A percentile compares a stretch with the other conserved stretches of the same genome.
phyloP scores from a whole-genome alignment of 2,888 invertebrate genomes.

The Eucriotettix oculatus region DNA sequence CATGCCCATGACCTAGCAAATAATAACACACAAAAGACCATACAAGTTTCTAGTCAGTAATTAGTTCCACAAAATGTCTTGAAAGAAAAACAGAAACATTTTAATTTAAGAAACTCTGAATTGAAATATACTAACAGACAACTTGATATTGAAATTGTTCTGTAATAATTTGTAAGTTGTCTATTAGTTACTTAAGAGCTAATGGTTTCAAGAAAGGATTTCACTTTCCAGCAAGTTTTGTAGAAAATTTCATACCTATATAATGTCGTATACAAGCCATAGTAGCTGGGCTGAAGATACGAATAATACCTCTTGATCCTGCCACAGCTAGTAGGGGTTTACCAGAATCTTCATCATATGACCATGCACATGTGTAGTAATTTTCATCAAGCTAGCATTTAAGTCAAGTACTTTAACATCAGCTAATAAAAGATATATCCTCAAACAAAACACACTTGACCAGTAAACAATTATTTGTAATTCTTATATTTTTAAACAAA shows the following conservation, averaged over 20 bases:
- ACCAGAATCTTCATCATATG: conserved; percentile 62
- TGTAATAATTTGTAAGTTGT: no score
- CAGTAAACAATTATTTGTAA: not conserved
- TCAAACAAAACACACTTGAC: no score
- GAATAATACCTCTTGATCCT: conserved; percentile 77
- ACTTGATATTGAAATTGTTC: no score
- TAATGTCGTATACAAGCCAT: conserved; percentile 76
- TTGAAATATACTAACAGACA: no score
- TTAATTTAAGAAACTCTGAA: not conserved
- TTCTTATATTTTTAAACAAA: not conserved
- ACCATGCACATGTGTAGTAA: conserved; percentile 95
- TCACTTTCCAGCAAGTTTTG: no score
- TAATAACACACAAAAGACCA: not conserved
- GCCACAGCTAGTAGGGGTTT: conserved; percentile 80
- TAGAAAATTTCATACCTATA: conserved; percentile 31
- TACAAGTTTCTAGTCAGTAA: not conserved
- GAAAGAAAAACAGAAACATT: not conserved
- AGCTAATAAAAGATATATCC: no score
- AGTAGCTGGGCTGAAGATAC: conserved; percentile 69
- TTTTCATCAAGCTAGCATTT: conserved; percentile 65
- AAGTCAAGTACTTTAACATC: not conserved
- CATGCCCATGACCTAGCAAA: conserved; percentile 60
- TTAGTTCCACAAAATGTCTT: no score
- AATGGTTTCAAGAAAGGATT: no score
- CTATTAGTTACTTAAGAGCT: no score